A percentile compares a stretch with the other conserved stretches of the same genome.
Conservation (phyloP, 1,140 invertebrate genomes). For the Nixonia krombeini region DNA sequence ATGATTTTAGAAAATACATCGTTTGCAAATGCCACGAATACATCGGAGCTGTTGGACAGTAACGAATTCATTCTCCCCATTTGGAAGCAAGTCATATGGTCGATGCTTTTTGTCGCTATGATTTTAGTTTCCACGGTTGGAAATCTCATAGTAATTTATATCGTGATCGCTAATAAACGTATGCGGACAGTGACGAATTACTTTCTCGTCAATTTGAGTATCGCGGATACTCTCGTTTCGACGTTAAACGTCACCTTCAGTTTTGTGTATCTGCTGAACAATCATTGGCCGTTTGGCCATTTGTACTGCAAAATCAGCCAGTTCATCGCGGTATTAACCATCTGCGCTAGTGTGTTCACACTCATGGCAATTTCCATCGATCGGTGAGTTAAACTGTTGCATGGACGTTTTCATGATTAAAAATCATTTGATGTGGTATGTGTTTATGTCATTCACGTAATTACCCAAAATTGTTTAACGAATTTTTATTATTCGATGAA, state of each 20-base stretch:
- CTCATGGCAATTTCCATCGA: conserved; percentile 97
- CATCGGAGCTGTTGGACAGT: conserved; percentile 48
- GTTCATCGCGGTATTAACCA: conserved; percentile 92
- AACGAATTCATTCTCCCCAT: conserved; percentile 82
- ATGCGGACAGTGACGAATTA: conserved; percentile 98
- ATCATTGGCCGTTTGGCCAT: conserved; percentile 94
- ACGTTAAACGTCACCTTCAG: conserved; percentile 94
- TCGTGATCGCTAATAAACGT: conserved; percentile 89
- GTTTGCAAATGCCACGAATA: conserved; percentile 42
- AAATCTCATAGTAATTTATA: conserved; percentile 96
- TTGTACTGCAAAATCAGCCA: conserved; percentile 95
- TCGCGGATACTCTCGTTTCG: conserved; percentile 93
- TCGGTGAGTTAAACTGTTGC: conserved; percentile 77
- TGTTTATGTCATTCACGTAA: too few species aligned
- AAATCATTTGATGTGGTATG: too few species aligned
- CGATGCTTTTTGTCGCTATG: conserved; percentile 86
- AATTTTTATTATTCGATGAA: too few species aligned
- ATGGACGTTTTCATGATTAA: background rate
- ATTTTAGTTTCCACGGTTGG: conserved; percentile 91
- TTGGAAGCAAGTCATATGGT: conserved; percentile 91
- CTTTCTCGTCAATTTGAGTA: conserved; percentile 93
- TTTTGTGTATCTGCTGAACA: conserved; percentile 92
- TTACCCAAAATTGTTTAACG: too few species aligned
- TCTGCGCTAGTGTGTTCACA: conserved; percentile 94
- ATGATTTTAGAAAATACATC: too few species aligned